Percentiles rank a stretch among this genome's conserved stretches.
These are phyloP conservation scores for Syrrhaptes paradoxus DNA, from an alignment of 2,113 vertebrate species.

Conservation along the genomic window DNA sequence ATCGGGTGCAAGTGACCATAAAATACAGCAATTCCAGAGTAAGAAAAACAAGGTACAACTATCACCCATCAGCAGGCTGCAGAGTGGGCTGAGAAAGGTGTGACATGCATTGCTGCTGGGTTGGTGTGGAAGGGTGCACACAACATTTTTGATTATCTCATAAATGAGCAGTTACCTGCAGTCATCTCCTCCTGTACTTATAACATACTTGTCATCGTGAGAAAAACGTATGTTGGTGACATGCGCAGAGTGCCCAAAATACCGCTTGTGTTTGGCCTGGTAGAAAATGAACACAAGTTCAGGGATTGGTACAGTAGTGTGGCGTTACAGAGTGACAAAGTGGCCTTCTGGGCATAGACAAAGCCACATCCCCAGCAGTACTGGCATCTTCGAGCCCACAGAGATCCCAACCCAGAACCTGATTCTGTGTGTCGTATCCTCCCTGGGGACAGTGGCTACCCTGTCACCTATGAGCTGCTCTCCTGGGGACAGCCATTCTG, in stretches of 20 bases:
- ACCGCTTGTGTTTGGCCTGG: slow-evolving; percentile 96
- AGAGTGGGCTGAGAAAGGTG: background rate
- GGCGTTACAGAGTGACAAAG: too few relatives aligned
- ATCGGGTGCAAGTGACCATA: background rate
- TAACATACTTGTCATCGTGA: slow-evolving; percentile 89
- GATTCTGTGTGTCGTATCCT: accelerated
- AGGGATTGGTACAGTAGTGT: accelerated
- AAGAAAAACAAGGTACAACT: background rate
- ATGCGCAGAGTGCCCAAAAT: slow-evolving; percentile 93
- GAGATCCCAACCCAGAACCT: background rate
- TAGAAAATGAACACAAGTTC: background rate
- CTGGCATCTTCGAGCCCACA: background rate
- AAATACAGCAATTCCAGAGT: background rate
- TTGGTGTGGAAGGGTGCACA: background rate
- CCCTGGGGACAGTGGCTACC: accelerated
- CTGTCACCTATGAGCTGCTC: background rate
- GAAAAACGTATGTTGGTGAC: slow-evolving; percentile 96
- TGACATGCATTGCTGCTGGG: background rate
- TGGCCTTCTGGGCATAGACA: background rate
- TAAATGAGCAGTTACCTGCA: slow-evolving; percentile 82
- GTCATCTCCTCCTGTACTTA: slow-evolving; percentile 93
- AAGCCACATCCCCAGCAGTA: background rate
- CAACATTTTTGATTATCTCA: too few relatives aligned
- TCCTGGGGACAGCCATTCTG: background rate
- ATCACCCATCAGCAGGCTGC: background rate